Conservation (phyloP, 2,113 vertebrate species). For the Eublepharis macularius region DNA sequence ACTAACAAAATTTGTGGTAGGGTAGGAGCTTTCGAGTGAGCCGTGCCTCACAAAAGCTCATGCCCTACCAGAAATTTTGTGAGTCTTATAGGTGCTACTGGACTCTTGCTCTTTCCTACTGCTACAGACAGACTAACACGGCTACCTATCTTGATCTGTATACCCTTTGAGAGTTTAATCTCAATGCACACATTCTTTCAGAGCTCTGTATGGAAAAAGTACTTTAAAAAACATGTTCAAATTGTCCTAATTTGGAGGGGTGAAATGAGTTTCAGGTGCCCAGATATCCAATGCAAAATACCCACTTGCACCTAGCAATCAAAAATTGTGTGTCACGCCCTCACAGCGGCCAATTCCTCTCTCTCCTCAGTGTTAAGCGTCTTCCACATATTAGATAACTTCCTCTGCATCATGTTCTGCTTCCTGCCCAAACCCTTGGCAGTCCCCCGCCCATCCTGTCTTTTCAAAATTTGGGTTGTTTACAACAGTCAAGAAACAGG, state of each 20-base stretch:
- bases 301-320: neutral
- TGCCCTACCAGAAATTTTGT: too few relatives aligned
- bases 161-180: neutral
- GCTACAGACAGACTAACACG: neutral
- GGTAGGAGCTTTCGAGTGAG: too few relatives aligned
- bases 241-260: neutral
- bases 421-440: neutral
- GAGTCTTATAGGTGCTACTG: too few relatives aligned
- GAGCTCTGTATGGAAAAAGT: neutral
- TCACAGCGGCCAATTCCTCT: neutral
- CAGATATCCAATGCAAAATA: neutral
- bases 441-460: neutral
- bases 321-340: neutral
- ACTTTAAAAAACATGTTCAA: neutral
- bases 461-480: neutral
- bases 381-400: neutral
- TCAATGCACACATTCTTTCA: neutral
- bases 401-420: neutral
- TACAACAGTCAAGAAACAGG: neutral
- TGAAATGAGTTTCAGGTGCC: neutral
- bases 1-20: too few relatives aligned
- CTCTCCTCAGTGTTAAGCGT: neutral
- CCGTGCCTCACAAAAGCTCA: too few relatives aligned
- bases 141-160: too few relatives aligned
- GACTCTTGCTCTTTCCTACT: too few relatives aligned